These are phyloP conservation scores for Chamaetylas fuelleborni DNA, from an alignment of 2,113 vertebrate genomes.

Conservation along the genomic window DNA sequence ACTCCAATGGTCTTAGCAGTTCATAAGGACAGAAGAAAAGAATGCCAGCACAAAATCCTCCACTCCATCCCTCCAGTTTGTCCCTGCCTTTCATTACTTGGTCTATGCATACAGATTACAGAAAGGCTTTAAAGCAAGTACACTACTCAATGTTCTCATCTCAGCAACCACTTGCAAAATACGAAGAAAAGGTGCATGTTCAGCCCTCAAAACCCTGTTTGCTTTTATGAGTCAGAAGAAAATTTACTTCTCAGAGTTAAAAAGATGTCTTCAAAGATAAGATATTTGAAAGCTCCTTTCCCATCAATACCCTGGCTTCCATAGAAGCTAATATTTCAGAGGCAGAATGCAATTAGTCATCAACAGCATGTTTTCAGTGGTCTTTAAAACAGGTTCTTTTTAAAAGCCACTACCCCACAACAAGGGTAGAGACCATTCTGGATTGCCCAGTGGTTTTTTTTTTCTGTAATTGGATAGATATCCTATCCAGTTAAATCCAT, in stretches of 20 bases:
- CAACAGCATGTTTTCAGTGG: not conserved
- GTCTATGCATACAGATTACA: not conserved
- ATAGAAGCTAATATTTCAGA: not conserved
- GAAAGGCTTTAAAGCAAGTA: not conserved
- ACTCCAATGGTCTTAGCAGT: not conserved
- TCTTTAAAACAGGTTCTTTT: not conserved
- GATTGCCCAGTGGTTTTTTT: not conserved
- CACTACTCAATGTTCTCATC: not conserved
- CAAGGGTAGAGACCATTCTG: not conserved
- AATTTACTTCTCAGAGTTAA: not conserved
- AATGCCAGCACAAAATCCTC: not conserved
- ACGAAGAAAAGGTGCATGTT: not conserved
- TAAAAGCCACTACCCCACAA: not conserved
- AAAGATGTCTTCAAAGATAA: not conserved
- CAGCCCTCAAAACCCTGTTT: not conserved
- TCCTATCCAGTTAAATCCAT: not conserved
- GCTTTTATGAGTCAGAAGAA: conserved; percentile 15
- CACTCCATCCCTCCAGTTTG: accelerated
- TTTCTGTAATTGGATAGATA: not conserved
- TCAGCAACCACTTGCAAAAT: not conserved
- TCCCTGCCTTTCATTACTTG: not conserved
- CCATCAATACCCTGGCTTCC: not conserved
- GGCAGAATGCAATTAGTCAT: not conserved
- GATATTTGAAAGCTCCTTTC: not conserved
- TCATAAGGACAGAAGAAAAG: not conserved